Base-by-base conservation (phyloP, 2,797 vertebrate species). In the Chelidonichthys spinosus region DNA sequence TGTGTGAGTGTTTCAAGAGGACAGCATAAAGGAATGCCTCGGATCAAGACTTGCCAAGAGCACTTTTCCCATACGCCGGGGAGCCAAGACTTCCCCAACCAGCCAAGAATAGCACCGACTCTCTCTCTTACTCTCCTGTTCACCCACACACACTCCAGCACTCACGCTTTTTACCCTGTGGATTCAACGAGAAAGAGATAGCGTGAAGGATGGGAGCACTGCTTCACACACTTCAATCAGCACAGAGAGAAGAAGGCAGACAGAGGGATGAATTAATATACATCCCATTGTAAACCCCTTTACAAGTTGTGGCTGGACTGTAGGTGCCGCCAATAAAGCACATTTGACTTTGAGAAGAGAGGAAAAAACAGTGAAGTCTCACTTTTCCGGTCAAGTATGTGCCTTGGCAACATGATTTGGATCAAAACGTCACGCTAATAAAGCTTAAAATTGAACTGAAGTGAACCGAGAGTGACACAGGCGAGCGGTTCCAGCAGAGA, bases 31-130 rank as follows among this genome's bases (percentile, higher is more conserved):
- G 81, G 93, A 94, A 92, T 79, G 83, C 83, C 79, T 90, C 37
- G 77, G 83, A 78, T 77, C 82, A 83, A 84, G 76, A 87, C 81
- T 89, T 89, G 93, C 92, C 94, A 94, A 95, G 87, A 92, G 89
- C 93, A 95, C 93, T 94, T 94, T 95, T 95, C 94, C 93, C 93
- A 95, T 90, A 42, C 90, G 79, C 88, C 82, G 53, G 67, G 82
- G 89, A 95, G 90, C 92, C 93, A 95, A 94, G 90, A 93, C 92
- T 91, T 93, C 90, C 93, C 91, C 84, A 69, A 86, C 90, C 88
- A 83, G 93, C 93, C 93, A 95, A 94, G 90, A 92, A 94, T 94
- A 95, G 93, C 92, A 89, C 81, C 60, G 56, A 84, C 86, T 82
- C 90, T 76, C 87, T 46, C 67, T 55, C 52, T 36, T 5, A 5